Evolutionary conservation across 1,140 invertebrate species (phyloP).

Genomic region (Venturia canescens): DNA sequence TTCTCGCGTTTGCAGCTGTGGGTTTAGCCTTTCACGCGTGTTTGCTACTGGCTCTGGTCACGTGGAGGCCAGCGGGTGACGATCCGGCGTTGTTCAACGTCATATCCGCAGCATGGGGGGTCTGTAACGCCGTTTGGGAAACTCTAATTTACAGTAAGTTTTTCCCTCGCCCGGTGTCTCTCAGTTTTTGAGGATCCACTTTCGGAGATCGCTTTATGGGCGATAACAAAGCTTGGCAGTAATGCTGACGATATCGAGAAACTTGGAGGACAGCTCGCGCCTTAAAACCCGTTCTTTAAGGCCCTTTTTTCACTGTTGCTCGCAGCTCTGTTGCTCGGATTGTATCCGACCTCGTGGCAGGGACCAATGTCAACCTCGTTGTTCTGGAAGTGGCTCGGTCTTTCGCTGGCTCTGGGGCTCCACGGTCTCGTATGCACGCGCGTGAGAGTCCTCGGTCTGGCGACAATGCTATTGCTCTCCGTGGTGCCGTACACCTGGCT

Average conservation of each 20-base stretch:
- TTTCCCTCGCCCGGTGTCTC: too few species aligned
- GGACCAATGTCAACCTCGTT: conserved; percentile 75
- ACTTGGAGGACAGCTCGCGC: too few species aligned
- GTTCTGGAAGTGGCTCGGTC: conserved; percentile 75
- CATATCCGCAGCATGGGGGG: conserved; percentile 85
- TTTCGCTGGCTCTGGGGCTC: conserved; percentile 72
- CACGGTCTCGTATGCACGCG: conserved; percentile 75
- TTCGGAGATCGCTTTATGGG: neutral
- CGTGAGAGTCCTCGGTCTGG: conserved; percentile 72
- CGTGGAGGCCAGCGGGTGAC: conserved; percentile 81
- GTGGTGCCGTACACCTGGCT: conserved; percentile 74
- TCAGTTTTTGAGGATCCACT: neutral
- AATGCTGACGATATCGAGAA: too few species aligned
- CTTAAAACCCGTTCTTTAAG: neutral
- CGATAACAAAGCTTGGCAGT: too few species aligned
- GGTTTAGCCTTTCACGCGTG: conserved; percentile 84
- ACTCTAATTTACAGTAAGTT: conserved; percentile 77
- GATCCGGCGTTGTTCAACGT: conserved; percentile 83
- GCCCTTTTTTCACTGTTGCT: conserved; percentile 23
- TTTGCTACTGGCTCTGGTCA: conserved; percentile 80
- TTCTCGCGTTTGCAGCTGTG: conserved; percentile 75
- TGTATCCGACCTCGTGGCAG: conserved; percentile 75
- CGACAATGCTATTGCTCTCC: conserved; percentile 69
- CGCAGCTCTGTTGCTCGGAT: conserved; percentile 72
- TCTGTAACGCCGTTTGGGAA: conserved; percentile 86